Evolutionary conservation across 2,113 vertebrate genomes (phyloP), one percentile per base, ranked within the genome.

Genomic region (Poeciliopsis prolifica): DNA sequence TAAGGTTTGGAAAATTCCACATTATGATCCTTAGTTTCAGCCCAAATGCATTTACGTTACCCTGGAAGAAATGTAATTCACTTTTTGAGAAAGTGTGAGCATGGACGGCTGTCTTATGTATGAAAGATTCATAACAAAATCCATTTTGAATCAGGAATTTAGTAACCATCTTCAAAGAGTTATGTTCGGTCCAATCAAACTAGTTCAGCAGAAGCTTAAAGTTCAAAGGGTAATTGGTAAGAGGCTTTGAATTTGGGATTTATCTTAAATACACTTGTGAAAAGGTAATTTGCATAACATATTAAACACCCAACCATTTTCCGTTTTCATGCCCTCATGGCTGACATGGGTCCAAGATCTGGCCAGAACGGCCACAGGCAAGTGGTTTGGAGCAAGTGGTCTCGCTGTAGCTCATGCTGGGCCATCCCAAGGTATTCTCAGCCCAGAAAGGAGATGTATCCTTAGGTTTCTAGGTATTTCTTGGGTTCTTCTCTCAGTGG

Each of bases 181-280:
- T 63, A 61, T 77, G 42, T 31, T 28, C 64, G 12, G 26, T 5
- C 15, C 24, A 11, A 29, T 61, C 13, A 71, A 62, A 62, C 29
- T 75, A 51, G 51, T 24, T n/a, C 10, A 65, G 51, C 60, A 69
- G 29, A 72, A 67, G 67, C 77, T 28, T 64, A 33, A 48, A 65
- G 11, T 13, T 37, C 29, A 73, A 75, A 62, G 14, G 40, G 24
- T 48, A 70, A 76, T 68, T 61, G 74, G 54, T 68, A 63, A 54
- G 15, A 33, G 61, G 40, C 40, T 75, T 19, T 54, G 51, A 26
- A 40, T 60, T 79, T 68, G 30, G 67, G 28, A 29, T 63, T 65
- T 58, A 68, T 74, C 1, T 54, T 2, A n/a, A 51, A 77, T 30
- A 44, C 15, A 29, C 28, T 44, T 29, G 28, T 31, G 44, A 60